Evolutionary conservation across 2,888 invertebrate species (phyloP), one percentile per base, ranked within the genome.

Genomic region (Melanchra persicariae): DNA sequence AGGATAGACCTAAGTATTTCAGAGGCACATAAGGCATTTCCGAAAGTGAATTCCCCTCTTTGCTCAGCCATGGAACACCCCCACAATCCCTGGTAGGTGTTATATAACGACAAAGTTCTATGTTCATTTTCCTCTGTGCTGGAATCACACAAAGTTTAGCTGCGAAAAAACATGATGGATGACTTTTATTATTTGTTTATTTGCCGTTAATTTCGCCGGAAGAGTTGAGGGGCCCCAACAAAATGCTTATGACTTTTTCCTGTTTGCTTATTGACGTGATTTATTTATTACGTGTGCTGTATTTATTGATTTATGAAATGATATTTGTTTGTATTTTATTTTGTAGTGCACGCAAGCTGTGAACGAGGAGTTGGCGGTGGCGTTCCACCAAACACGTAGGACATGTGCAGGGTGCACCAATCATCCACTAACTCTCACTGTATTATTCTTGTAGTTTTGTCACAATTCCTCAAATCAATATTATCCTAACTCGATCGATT

Each of bases 161-260:
- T 30, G 45, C 57, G 52, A 65, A 68, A 64, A 65, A 65, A 71
- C 47, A 79, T 79, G 75, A 79, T 69, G 47, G 59, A 75, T 71
- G 68, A 55, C 59, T 69, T 67, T 71, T 69, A 63, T 68, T 61
- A 65, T 74, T 67, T 70, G 70, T 75, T 79, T 79, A 70, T 74
- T 79, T 70, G 10, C 55, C 64, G 70, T 63, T 75, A 79, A 79
- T 79, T 79, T 75, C 15, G 47, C 22, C n/a, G 17, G 51, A 70
- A 75, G 54, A 58, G 79, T 69, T 59, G 26, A 45, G 15, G 24
- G 22, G 34, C n/a, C 69, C 9, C 0, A 54, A 62, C 57, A 68
- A 59, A 54, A 37, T 49, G 51, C 40, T 40, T n/a, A 30, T 58
- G 26, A 59, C 45, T 59, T 74, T 60, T 78, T 54, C 54, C 51